A percentile compares a stretch with the other conserved stretches of the same genome.
Conservation (phyloP, 2,888 invertebrate species). For the Marasmarcha lunaedactyla region DNA sequence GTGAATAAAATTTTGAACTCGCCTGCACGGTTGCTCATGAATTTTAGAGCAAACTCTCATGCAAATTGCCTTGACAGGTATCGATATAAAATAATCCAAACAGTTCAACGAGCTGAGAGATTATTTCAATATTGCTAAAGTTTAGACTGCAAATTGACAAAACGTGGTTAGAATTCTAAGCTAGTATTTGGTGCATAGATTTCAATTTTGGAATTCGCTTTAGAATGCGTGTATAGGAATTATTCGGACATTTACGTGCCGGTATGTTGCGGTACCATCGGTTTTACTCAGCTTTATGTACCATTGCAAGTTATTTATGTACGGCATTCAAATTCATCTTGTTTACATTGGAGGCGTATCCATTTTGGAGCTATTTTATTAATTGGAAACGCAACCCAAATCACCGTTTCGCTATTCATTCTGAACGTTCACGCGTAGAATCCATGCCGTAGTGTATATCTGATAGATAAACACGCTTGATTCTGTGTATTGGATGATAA, state of each 20-base stretch:
- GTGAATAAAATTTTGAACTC: slow-evolving; percentile 3
- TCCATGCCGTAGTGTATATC: background rate
- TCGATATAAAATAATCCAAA: background rate
- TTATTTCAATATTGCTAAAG: slow-evolving; percentile 1
- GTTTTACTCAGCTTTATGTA: slow-evolving; percentile 26
- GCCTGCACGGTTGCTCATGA: slow-evolving; percentile 5
- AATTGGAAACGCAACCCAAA: slow-evolving; percentile 11
- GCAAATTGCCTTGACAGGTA: no score
- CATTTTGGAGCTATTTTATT: slow-evolving; percentile 1
- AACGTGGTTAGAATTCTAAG: slow-evolving; percentile 5
- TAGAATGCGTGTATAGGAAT: slow-evolving; percentile 32
- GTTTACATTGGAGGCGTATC: slow-evolving; percentile 19
- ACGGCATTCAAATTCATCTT: slow-evolving; percentile 36
- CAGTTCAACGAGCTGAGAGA: background rate
- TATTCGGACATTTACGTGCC: slow-evolving; percentile 34
- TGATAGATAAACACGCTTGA: slow-evolving; percentile 30
- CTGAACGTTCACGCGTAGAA: background rate
- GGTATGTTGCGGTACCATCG: slow-evolving; percentile 31
- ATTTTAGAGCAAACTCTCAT: background rate
- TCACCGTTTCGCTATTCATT: slow-evolving; percentile 17
- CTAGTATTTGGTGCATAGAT: slow-evolving; percentile 18
- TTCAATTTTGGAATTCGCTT: slow-evolving; percentile 29
- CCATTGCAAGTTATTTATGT: slow-evolving; percentile 32
- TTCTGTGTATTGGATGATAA: slow-evolving; percentile 36
- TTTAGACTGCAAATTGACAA: slow-evolving; percentile 3